These are phyloP conservation scores for Pyrocephalus nanus DNA, from an alignment of 2,797 vertebrate genomes.

Conservation along the genomic window DNA sequence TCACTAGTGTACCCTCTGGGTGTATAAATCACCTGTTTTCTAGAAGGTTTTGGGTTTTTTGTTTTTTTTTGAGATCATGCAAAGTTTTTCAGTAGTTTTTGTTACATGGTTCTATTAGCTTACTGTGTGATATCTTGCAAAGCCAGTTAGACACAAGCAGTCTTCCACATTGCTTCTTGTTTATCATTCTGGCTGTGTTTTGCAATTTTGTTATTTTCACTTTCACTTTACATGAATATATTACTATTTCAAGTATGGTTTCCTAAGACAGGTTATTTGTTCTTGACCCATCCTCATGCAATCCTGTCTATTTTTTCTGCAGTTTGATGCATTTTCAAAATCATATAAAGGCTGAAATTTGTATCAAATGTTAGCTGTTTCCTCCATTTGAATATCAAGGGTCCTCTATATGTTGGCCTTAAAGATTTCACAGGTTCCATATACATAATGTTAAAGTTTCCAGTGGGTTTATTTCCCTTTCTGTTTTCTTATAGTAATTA, in stretches of 20 bases:
- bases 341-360: not conserved
- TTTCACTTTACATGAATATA: not conserved
- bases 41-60: not conserved
- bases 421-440: not conserved
- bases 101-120: not conserved
- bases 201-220: not conserved
- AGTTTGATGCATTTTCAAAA: not conserved
- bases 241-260: not conserved
- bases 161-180: not conserved
- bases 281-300: not conserved
- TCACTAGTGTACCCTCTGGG: not conserved
- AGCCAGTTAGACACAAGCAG: not conserved
- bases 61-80: not conserved
- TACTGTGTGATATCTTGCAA: not conserved
- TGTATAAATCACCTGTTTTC: not conserved
- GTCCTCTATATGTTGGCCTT: not conserved
- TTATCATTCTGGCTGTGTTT: not conserved
- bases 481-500: not conserved
- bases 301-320: not conserved
- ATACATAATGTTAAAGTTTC: not conserved
- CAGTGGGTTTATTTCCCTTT: not conserved
- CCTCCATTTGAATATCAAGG: not conserved
- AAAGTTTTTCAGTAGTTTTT: not conserved
- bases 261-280: not conserved
- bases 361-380: not conserved